Base-by-base conservation (phyloP, 2,888 invertebrate genomes). In the Pollenia griseotomentosa region DNA sequence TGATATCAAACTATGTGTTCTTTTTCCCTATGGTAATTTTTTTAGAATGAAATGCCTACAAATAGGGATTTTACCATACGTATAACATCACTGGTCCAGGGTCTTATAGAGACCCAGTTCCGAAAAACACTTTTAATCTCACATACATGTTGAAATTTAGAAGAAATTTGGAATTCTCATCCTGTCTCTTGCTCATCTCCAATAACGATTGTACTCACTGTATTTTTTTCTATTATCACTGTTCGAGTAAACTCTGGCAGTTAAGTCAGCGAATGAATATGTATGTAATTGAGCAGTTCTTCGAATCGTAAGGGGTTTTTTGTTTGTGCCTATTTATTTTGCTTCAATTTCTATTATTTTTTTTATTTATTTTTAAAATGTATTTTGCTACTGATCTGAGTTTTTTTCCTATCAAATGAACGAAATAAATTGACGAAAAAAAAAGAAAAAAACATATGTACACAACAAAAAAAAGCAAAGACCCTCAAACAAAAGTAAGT, bases 231-330 rank as follows among this genome's bases (percentile, higher is more conserved):
- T 23, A 16, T 68, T 70, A 68, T 70, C 68, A 70, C 40, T 79
- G 48, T 48, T 70, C 68, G 68, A 51, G 14, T 61, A 59, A 51
- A 63, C 74, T 61, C 51, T 74, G 12, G 61, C 40, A 33, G 33
- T 10, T 14, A 59, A n/a, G 46, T 59, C n/a, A 33, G 2, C 33
- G 14, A 14, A 53, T 57, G n/a, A 66, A 66, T 46, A 46, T 23
- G 33, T 33, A 33, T 33, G 33, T 33, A 33, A 33, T 4, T 33
- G 33, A 33, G 33, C 33, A 10, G 42, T 9, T 14, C 11, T 61
- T 48, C 40, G 51, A 9, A 19, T 73, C 19, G 59, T 59, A 16
- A 57, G 66, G 40, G 78, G 33, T 12, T 68, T 68, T 57, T 23
- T 4, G 57, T 48, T 16, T 51, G 16, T 40, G n/a, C 40, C 40